Evolutionary conservation across 1,140 invertebrate species (phyloP).

Genomic region (Drosophila pruinosa): DNA sequence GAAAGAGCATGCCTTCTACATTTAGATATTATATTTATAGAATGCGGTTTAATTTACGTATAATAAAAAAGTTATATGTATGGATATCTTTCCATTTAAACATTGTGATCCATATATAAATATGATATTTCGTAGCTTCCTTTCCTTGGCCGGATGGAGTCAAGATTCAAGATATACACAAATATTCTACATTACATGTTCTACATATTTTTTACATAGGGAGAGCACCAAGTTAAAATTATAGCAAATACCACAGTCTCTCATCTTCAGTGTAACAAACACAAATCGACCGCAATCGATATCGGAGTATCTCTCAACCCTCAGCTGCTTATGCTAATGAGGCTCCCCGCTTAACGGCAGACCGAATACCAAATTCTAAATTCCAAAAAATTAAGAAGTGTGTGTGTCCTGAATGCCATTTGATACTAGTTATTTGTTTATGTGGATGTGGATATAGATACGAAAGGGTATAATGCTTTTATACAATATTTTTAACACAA

Average conservation of each 20-base stretch:
- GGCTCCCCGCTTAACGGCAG: constrained; percentile 25
- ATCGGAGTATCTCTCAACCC: constrained; percentile 24
- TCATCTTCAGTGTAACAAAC: neutral
- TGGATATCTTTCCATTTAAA: no score
- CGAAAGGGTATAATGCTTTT: constrained; percentile 57
- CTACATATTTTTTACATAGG: no score
- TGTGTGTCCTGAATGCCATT: constrained; percentile 56
- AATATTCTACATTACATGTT: no score
- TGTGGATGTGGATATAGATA: constrained; percentile 46
- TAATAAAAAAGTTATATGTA: no score
- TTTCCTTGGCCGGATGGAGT: no score
- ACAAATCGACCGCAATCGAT: constrained; percentile 7
- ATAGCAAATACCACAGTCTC: constrained; percentile 12
- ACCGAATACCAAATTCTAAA: constrained; percentile 26
- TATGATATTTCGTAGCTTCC: no score
- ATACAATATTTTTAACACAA: constrained; percentile 78
- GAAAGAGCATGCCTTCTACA: no score
- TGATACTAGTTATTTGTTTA: constrained; percentile 40
- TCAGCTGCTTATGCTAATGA: constrained; percentile 72
- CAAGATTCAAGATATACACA: neutral
- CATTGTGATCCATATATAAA: no score
- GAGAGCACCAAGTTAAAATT: constrained; percentile 6
- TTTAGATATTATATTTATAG: no score
- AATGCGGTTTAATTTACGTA: no score
- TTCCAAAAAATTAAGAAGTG: constrained; percentile 40